Evolutionary conservation across 2,888 invertebrate genomes (phyloP), one percentile per base, ranked within the genome.

Genomic region (Amblyjoppa fuscipennis): DNA sequence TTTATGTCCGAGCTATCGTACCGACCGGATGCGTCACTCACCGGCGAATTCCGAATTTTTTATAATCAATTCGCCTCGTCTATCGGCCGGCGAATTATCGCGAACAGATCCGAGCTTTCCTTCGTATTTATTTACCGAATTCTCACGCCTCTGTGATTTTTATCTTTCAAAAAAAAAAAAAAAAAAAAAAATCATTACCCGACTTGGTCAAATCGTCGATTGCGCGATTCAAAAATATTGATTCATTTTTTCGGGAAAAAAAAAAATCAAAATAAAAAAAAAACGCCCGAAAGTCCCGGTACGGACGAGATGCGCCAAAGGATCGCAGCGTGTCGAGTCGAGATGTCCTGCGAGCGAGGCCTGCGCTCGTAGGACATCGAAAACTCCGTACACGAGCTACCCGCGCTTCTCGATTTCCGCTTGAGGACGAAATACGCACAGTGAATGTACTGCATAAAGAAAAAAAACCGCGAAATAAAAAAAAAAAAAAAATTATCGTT

Each of bases 311-410:
- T 59, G 70, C 70, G 66, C 77, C 75, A 41, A 70, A 59, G 77
- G 64, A 66, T 56, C 45, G 66, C 85, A 83, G 38, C 83, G 80
- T 89, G 89, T 90, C 90, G 89, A 91, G 91, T 89, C 88, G 87
- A 89, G 90, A 92, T 91, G 91, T 90, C 90, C 89, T 89, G 90
- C 90, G 92, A 93, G 92, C 91, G 94, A 94, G 94, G 94, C 94
- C 94, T 94, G 91, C 94, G 92, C 92, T 94, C 93, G 90, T 92
- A 90, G 89, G 89, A 90, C 92, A 92, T 92, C 91, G 87, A 88
- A 86, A 87, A 88, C 87, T 89, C 89, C 89, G 88, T 81, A 77
- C 89, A 88, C 92, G 85, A 86, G 87, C 91, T 70, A 49, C 68
- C 59, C 53, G 64, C 84, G 51, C 77, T 77, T 77, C 81, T 81